Base-by-base conservation (phyloP, 2,113 vertebrate species). In the Cranoglanis bouderius region DNA sequence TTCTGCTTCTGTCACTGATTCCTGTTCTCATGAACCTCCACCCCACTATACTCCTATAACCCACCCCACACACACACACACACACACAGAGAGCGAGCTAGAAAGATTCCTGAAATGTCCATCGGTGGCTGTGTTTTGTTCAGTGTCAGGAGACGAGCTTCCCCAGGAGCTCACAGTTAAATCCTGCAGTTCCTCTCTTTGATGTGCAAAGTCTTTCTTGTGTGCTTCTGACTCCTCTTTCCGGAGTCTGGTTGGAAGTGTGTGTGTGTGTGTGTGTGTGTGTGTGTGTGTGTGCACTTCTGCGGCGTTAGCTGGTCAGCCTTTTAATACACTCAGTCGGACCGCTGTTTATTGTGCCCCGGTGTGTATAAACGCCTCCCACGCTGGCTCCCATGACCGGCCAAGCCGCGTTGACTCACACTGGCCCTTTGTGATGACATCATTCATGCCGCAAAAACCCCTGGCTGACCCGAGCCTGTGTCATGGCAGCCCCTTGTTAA, bases 351-450 rank as follows among this genome's bases (percentile, higher is more conserved):
- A 93, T 93, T 86, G 84, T 43, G 88, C 93, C 91, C 90, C 55
- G 29, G 85, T 91, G 87, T 84, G 91, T 85, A 87, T 49, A 91
- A 92, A 89, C 85, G 83, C 90, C 88, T 91, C 43, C 84, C 91
- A 92, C 93, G 92, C 94, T 92, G 94, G 51, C 86, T 85, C 92
- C 84, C 89, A 88, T 89, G 70, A 55, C 57, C 86, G 7, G 29
- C 57, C 83, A 82, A 61, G 51, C 84, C 53, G 10, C 70, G 6
- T 87, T 94, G 94, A 95, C 91, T 95, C 94, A 95, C 90, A 55
- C 90, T 63, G 93, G 90, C 92, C 90, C 90, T 92, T 93, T 95
- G 93, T 95, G 94, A 96, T 96, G 94, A 96, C 94, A 91, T 95
- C 94, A 96, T 90, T 85, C 72, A 89, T 93, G 93, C 94, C 94